phyloP scores from a whole-genome alignment of 2,113 vertebrate genomes.

The Mustela lutreola region DNA sequence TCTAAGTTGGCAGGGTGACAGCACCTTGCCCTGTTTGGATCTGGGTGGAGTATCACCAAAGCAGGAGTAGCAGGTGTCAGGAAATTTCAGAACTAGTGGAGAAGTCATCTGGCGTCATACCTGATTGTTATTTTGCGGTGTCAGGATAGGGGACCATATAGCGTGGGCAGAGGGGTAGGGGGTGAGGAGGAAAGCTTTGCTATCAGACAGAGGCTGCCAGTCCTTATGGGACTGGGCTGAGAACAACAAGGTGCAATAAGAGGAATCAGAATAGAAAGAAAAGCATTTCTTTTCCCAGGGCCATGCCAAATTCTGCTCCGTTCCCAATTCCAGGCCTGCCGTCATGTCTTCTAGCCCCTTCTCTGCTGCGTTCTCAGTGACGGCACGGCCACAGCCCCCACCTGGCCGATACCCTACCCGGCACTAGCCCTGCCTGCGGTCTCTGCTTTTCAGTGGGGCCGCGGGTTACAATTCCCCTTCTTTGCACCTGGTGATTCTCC shows the following conservation, averaged over 20 bases:
- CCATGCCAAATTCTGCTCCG: slow-evolving; percentile 78
- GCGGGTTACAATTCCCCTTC: slow-evolving; percentile 90
- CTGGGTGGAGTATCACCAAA: slow-evolving; percentile 9
- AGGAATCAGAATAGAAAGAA: slow-evolving; percentile 87
- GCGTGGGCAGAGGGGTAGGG: slow-evolving; percentile 83
- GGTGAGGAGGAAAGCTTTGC: slow-evolving; percentile 91
- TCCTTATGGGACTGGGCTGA: slow-evolving; percentile 91
- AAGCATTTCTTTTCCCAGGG: slow-evolving; percentile 78
- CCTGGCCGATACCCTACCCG: slow-evolving; percentile 55
- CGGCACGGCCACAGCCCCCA: slow-evolving; percentile 69
- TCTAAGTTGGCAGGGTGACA: slow-evolving; percentile 43
- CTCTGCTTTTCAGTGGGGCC: slow-evolving; percentile 74
- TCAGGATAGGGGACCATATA: slow-evolving; percentile 85
- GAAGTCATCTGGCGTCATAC: slow-evolving; percentile 81
- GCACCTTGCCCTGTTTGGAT: slow-evolving; percentile 41
- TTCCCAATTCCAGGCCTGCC: slow-evolving; percentile 76
- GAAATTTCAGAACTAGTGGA: slow-evolving; percentile 76
- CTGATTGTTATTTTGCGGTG: slow-evolving; percentile 79
- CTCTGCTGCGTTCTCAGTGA: slow-evolving; percentile 55
- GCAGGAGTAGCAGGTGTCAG: not conserved
- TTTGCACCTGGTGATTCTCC: slow-evolving; percentile 99
- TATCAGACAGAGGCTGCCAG: slow-evolving; percentile 93
- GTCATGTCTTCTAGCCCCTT: not conserved
- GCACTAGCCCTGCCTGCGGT: slow-evolving; percentile 56
- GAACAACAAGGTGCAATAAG: slow-evolving; percentile 98